A percentile compares a stretch with the other conserved stretches of the same genome.
These are phyloP conservation scores for Strongylocentrotus purpuratus DNA, from an alignment of 35 echinoderm and acorn worm genomes.

Conservation along the genomic window DNA sequence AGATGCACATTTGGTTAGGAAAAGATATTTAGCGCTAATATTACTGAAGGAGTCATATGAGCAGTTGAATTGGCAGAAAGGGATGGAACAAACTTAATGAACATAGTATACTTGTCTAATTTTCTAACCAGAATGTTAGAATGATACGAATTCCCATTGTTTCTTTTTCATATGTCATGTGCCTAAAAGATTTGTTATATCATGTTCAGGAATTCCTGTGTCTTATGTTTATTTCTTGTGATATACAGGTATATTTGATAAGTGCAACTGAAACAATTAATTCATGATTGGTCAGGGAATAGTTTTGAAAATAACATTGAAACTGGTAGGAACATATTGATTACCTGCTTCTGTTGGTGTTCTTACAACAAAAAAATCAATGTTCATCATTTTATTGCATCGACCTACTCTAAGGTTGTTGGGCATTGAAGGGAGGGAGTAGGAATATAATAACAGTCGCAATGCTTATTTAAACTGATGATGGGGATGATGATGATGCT, in stretches of 20 bases:
- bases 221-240: constrained; percentile 23
- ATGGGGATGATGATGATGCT: not conserved
- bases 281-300: constrained; percentile 18
- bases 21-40: not conserved
- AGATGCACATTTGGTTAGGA: not conserved
- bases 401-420: constrained; percentile 21
- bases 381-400: constrained; percentile 6
- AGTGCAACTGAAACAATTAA: not conserved
- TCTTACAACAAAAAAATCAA: not conserved
- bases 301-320: constrained; percentile 23
- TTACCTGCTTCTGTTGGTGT: not conserved
- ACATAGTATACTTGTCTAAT: constrained; percentile 22
- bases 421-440: constrained; percentile 3
- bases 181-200: not conserved
- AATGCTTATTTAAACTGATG: not conserved
- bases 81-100: constrained; percentile 27
- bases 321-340: constrained; percentile 18
- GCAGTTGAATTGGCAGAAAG: constrained; percentile 14
- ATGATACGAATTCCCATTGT: not conserved
- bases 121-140: not conserved
- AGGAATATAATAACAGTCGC: not conserved
- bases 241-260: constrained; percentile 23
- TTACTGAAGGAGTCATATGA: not conserved
- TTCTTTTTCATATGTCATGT: constrained; percentile 12
- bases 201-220: constrained; percentile 8